Percentiles rank a stretch among this genome's conserved stretches.
Conservation (phyloP, 64 coral and sea anemone genomes). For the Cladopsammia gracilis region DNA sequence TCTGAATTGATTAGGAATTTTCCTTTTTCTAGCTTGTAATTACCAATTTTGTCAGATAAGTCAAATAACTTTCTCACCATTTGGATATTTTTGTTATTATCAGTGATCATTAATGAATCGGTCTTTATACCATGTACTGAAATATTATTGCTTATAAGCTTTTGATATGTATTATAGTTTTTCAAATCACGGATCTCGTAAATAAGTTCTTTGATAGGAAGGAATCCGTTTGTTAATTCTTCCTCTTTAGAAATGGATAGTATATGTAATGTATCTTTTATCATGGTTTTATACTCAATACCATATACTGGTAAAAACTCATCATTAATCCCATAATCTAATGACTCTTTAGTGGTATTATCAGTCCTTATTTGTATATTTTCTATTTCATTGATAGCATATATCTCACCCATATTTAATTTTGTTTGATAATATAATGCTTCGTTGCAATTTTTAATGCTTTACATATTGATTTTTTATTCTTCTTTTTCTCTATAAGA, state of each 20-base stretch:
- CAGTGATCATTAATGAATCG: neutral
- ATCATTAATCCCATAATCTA: constrained; percentile 19
- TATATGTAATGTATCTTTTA: constrained; percentile 28
- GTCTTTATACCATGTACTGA: constrained; percentile 3
- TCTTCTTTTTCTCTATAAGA: constrained; percentile 39
- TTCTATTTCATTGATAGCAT: no score
- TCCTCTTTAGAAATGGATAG: constrained; percentile 29
- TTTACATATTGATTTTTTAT: constrained; percentile 25
- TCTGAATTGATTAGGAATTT: no score
- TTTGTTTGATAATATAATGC: constrained; percentile 52
- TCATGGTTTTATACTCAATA: no score
- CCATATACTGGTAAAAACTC: no score
- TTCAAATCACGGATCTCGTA: constrained; percentile 19
- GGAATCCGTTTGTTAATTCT: constrained; percentile 1
- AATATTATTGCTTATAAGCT: neutral
- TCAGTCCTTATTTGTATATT: no score
- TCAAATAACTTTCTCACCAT: constrained; percentile 11
- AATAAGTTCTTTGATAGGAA: constrained; percentile 46
- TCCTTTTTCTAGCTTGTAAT: no score
- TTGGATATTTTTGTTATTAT: constrained; percentile 1
- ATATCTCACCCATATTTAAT: neutral
- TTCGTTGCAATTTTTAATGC: constrained; percentile 47
- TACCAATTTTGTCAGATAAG: constrained; percentile 27
- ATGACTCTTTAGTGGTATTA: neutral
- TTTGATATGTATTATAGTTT: constrained; percentile 24